These are phyloP conservation scores for Brachypalpus laphriformis DNA, from an alignment of 2,888 invertebrate species.

Conservation along the genomic window DNA sequence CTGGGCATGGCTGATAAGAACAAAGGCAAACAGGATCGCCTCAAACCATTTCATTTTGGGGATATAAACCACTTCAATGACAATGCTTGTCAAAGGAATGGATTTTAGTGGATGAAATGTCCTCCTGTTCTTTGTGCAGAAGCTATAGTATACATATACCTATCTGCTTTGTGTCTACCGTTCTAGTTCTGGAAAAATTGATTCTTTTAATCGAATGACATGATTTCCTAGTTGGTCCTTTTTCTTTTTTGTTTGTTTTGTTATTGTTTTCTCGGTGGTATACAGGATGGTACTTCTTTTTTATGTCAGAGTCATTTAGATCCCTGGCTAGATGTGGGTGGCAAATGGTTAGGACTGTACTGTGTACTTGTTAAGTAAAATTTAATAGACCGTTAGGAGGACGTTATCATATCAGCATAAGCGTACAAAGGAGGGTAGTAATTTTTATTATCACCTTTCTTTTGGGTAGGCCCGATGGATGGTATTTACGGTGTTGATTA, in stretches of 20 bases:
- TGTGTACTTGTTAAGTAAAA: constrained; percentile 48
- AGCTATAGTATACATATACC: neutral
- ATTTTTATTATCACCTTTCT: constrained; percentile 36
- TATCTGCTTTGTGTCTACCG: constrained; percentile 34
- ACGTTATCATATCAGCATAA: constrained; percentile 47
- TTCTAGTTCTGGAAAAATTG: constrained; percentile 42
- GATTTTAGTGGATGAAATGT: constrained; percentile 14
- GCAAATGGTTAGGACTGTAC: neutral
- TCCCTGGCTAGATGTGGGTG: neutral
- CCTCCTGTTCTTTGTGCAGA: neutral
- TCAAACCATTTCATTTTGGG: constrained; percentile 22
- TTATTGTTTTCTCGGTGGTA: neutral
- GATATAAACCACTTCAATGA: constrained; percentile 38
- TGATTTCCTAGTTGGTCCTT: constrained; percentile 41
- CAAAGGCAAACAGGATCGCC: constrained; percentile 41
- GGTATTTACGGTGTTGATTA: constrained; percentile 6
- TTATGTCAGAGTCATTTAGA: constrained; percentile 15
- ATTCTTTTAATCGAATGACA: constrained; percentile 66
- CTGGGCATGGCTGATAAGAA: constrained; percentile 54
- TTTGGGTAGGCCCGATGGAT: neutral
- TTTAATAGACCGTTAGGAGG: constrained; percentile 59
- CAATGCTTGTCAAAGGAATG: constrained; percentile 53
- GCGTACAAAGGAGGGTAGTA: constrained; percentile 31
- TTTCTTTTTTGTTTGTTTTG: constrained; percentile 18
- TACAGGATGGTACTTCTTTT: constrained; percentile 10